phyloP scores from a whole-genome alignment of 2,797 vertebrate genomes.

The Epinephelus coioides region DNA sequence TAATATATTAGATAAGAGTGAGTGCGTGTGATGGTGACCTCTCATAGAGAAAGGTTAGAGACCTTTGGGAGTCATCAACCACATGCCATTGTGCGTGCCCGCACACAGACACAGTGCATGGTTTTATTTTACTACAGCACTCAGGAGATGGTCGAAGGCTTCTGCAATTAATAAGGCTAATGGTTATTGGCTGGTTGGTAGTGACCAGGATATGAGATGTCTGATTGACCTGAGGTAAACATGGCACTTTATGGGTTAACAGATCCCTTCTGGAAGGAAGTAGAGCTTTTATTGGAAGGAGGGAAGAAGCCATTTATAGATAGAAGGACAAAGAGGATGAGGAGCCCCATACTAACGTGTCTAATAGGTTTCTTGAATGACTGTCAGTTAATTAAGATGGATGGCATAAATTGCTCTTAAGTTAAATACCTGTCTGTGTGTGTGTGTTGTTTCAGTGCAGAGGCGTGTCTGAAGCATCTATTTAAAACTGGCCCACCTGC shows the following conservation, averaged over 20 bases:
- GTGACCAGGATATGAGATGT: conserved; percentile 61
- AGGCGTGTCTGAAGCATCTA: conserved; percentile 32
- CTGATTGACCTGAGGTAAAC: conserved; percentile 68
- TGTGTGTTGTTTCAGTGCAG: neutral
- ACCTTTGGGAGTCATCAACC: conserved; percentile 69
- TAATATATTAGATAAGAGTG: conserved; percentile 42
- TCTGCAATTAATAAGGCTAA: conserved; percentile 77
- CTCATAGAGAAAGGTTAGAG: conserved; percentile 57
- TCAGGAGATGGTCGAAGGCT: conserved; percentile 62
- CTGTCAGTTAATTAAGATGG: conserved; percentile 67
- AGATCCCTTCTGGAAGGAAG: conserved; percentile 53
- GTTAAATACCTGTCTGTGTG: conserved; percentile 18
- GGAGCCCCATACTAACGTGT: conserved; percentile 53
- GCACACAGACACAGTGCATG: conserved; percentile 28
- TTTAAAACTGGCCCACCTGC: conserved; percentile 27
- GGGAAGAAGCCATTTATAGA: conserved; percentile 33
- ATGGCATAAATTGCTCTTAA: conserved; percentile 45
- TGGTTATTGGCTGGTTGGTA: conserved; percentile 73
- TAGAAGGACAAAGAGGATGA: conserved; percentile 45
- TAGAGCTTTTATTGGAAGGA: conserved; percentile 58
- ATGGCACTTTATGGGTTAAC: conserved; percentile 70
- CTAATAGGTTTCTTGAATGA: conserved; percentile 55
- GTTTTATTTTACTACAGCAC: conserved; percentile 66
- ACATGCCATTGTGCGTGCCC: conserved; percentile 20
- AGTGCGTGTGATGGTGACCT: conserved; percentile 53